Percentiles rank a stretch among this genome's conserved stretches.
Conservation (phyloP, 2,797 vertebrate species). For the Sebastiscus albofasciatus region DNA sequence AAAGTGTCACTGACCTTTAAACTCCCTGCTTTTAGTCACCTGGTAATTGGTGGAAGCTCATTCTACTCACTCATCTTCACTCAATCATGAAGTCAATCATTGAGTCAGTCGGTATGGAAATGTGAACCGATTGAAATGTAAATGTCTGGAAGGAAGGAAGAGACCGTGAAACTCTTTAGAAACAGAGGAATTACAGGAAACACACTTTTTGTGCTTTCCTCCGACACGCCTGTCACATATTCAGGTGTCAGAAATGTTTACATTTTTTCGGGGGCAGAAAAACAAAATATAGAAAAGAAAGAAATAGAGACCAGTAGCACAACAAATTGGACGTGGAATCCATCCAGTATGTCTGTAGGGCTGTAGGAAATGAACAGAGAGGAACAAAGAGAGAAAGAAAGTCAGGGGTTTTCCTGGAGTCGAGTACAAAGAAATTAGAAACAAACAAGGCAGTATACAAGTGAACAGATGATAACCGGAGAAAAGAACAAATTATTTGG, state of each 20-base stretch:
- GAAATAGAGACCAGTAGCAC: background rate
- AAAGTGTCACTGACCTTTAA: constrained; percentile 2
- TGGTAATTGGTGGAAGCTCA: constrained; percentile 7
- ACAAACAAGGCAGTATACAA: constrained; percentile 7
- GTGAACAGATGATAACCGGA: background rate
- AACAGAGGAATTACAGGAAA: background rate
- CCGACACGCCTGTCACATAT: background rate
- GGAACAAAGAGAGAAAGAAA: background rate
- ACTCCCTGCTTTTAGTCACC: background rate
- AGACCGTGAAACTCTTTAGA: background rate
- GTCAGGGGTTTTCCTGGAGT: constrained; percentile 21
- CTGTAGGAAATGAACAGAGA: background rate
- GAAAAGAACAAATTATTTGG: background rate
- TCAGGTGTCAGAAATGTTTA: background rate
- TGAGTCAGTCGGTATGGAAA: constrained; percentile 20
- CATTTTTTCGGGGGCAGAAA: background rate
- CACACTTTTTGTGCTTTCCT: background rate
- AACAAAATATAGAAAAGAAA: background rate
- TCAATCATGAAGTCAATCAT: constrained; percentile 7
- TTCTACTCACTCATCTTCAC: background rate
- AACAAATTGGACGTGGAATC: background rate
- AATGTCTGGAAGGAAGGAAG: background rate
- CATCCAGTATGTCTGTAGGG: background rate
- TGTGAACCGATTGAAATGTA: constrained; percentile 10
- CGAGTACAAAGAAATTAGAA: background rate